A percentile compares a stretch with the other conserved stretches of the same genome.
These are phyloP conservation scores for Gryon sp. DNA, from an alignment of 1,140 invertebrate species.

Conservation along the genomic window DNA sequence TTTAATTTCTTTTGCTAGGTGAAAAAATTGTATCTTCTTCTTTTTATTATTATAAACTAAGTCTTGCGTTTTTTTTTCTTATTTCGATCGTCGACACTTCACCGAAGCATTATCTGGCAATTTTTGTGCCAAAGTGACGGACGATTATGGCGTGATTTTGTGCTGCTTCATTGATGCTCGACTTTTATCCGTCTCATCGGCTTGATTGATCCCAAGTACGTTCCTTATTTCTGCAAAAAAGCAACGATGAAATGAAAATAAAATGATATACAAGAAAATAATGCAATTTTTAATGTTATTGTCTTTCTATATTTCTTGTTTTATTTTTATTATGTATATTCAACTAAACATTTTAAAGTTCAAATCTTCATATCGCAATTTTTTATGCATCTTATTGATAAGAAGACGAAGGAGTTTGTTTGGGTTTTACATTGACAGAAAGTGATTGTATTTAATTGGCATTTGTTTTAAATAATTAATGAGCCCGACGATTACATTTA, in stretches of 20 bases:
- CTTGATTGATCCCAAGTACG: conserved; percentile 15
- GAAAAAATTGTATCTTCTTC: too few relatives aligned
- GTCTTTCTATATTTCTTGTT: too few relatives aligned
- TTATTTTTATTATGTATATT: too few relatives aligned
- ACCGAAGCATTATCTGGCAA: conserved; percentile 30
- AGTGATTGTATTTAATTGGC: conserved; percentile 29
- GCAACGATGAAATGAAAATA: too few relatives aligned
- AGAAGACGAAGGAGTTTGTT: too few relatives aligned
- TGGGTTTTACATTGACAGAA: conserved; percentile 5
- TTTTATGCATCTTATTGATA: too few relatives aligned
- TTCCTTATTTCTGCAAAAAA: conserved; percentile 27
- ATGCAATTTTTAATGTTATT: background rate
- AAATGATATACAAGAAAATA: background rate
- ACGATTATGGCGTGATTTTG: conserved; percentile 40
- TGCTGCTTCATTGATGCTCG: conserved; percentile 41
- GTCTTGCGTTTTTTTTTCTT: background rate
- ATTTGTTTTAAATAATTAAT: conserved; percentile 37
- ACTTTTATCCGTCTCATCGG: conserved; percentile 19
- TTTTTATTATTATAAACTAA: too few relatives aligned
- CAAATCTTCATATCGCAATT: too few relatives aligned
- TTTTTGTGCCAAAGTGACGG: conserved; percentile 9
- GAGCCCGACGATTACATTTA: conserved; percentile 19
- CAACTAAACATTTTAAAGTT: too few relatives aligned
- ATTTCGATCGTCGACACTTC: conserved; percentile 1
- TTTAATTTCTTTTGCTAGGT: conserved; percentile 3